Evolutionary conservation across 2,113 vertebrate genomes (phyloP).

Genomic region (Cynocephalus volans): DNA sequence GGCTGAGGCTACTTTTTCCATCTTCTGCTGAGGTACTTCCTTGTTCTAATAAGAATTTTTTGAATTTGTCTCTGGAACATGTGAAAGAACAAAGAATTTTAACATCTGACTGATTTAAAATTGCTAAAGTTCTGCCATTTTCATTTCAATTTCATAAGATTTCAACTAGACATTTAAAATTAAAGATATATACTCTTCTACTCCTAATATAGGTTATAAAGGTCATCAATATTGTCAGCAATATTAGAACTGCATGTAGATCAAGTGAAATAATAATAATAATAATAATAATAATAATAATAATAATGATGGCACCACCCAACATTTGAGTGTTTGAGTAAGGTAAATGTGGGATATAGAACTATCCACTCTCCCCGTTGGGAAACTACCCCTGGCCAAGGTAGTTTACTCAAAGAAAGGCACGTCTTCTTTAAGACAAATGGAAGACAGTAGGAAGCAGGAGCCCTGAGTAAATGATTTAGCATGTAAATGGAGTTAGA

Average conservation of each 20-base stretch:
- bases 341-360: too few species aligned
- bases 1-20: slow-evolving; percentile 21
- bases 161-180: slow-evolving; percentile 53
- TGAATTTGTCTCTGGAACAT: slow-evolving; percentile 60
- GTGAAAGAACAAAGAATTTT: slow-evolving; percentile 72
- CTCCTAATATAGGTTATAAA: neutral
- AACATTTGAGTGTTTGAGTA: neutral
- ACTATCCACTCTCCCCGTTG: too few species aligned
- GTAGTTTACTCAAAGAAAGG: too few species aligned
- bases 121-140: slow-evolving; percentile 8
- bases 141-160: slow-evolving; percentile 57
- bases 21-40: slow-evolving; percentile 61
- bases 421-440: too few species aligned
- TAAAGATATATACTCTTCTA: neutral
- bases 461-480: too few species aligned
- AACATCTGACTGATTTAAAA: slow-evolving; percentile 26
- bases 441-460: too few species aligned
- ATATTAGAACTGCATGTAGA: neutral
- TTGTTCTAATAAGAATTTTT: slow-evolving; percentile 68
- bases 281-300: neutral
- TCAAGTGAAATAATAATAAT: neutral
- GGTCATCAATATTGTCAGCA: neutral
- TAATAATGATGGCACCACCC: neutral
- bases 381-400: too few species aligned
- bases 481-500: too few species aligned